Conservation (phyloP, 2,113 vertebrate species). For the Sakesphorus luctuosus region DNA sequence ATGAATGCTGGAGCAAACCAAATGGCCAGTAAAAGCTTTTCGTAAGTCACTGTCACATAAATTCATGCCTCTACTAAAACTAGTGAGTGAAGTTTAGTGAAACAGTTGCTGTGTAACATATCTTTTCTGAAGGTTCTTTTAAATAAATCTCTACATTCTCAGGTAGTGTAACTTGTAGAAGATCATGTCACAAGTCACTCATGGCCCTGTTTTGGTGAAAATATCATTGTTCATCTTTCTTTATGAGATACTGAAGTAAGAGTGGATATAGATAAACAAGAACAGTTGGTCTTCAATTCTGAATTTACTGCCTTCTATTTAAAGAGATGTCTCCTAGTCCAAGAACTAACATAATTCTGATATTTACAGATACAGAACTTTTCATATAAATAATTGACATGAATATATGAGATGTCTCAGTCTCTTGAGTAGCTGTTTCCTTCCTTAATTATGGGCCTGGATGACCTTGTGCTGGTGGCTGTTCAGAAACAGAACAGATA, state of each 20-base stretch:
- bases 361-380: neutral
- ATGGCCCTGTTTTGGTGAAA: neutral
- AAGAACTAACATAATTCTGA: neutral
- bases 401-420: neutral
- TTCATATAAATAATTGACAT: neutral
- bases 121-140: neutral
- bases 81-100: neutral
- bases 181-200: neutral
- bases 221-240: neutral
- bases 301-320: conserved; percentile 19
- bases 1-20: neutral
- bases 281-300: conserved; percentile 1
- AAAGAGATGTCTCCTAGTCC: neutral
- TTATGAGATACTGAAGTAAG: neutral
- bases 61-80: neutral
- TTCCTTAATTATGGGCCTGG: neutral
- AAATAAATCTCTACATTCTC: neutral
- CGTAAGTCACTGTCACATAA: neutral
- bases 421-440: neutral
- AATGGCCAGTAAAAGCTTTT: neutral
- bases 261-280: neutral
- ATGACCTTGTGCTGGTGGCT: neutral
- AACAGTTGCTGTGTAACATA: neutral
- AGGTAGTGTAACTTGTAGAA: neutral
- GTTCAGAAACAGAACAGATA: neutral